Conservation (phyloP, 2,888 invertebrate genomes). For the Drosophila pseudotakahashii region DNA sequence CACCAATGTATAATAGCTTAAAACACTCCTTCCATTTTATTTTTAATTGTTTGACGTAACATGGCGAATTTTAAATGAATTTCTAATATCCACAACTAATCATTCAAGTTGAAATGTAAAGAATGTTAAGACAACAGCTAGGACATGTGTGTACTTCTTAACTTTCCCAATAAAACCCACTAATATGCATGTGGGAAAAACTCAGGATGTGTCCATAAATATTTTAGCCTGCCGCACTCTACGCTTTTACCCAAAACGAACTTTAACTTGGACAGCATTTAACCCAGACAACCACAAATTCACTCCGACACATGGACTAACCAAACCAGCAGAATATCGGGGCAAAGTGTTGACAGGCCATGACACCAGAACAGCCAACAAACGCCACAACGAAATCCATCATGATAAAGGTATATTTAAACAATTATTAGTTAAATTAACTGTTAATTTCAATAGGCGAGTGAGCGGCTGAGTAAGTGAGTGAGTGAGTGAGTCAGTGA, state of each 20-base stretch:
- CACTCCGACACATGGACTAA: slow-evolving; percentile 12
- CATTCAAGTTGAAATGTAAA: too few species aligned
- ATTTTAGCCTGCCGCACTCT: neutral
- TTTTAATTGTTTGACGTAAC: too few species aligned
- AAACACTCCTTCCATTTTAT: too few species aligned
- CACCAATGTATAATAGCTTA: too few species aligned
- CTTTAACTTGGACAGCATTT: slow-evolving; percentile 6
- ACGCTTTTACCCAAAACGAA: slow-evolving; percentile 7
- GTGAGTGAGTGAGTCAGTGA: neutral
- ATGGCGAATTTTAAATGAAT: too few species aligned
- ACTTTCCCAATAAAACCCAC: neutral
- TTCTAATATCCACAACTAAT: too few species aligned
- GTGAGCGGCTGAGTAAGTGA: slow-evolving; percentile 5
- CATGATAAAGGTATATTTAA: slow-evolving; percentile 60
- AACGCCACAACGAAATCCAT: slow-evolving; percentile 26
- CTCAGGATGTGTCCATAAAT: neutral
- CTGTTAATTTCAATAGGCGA: slow-evolving; percentile 68
- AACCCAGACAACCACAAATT: slow-evolving; percentile 17
- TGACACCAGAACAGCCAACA: slow-evolving; percentile 30
- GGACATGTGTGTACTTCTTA: neutral
- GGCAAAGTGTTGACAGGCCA: slow-evolving; percentile 61
- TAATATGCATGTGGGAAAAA: neutral
- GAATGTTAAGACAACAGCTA: neutral
- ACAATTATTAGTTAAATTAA: slow-evolving; percentile 75
- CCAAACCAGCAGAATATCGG: slow-evolving; percentile 60